Evolutionary conservation across 2,888 invertebrate genomes (phyloP), one percentile per base, ranked within the genome.

Genomic region (Lochmaea crataegi): DNA sequence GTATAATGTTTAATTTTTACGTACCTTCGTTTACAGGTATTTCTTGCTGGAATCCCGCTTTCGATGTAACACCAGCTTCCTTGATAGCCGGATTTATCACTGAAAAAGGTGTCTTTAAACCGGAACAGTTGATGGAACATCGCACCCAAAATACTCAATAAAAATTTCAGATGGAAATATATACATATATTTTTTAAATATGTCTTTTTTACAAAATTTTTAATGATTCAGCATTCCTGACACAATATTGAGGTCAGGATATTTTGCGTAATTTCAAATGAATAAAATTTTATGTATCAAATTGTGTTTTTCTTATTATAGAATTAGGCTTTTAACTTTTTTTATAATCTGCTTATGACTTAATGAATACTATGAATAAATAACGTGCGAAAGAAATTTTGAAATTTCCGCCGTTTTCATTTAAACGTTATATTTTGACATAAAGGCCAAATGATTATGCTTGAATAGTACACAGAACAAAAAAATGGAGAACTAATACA

Each of bases 11-110:
- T n/a, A n/a, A n/a, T n/a, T n/a, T n/a, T n/a, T n/a, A 32, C 6
- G 26, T 18, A 38, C 10, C 32, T 77, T 78, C 75, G 14, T 74
- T 65, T 87, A 12, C 41, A 93, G 96, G 96, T 69, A 96, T 98
- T 69, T 90, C 90, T 68, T 97, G 96, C 85, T 99, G 98, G 98
- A 99, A 99, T 89, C 99, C 99, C 66, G 96, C 98, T 0, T 99
- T 99, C 87, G 99, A 99, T 87, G 95, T 99, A 0, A 99, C 99
- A 4, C 99, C 99, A 38, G 96, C 96, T 0, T 88, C 90, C 18
- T 90, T 99, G 45, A 98, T 99, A 77, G 94, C 95, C 72, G 97
- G 93, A 22, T 96, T 99, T 77, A 94, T 99, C 48, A 99, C 99
- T 11, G 98, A 99, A 87, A 91, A 90, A 80, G 99, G 98, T 16